Conservation (phyloP, 2,888 invertebrate genomes). For the Pterostichus niger region DNA sequence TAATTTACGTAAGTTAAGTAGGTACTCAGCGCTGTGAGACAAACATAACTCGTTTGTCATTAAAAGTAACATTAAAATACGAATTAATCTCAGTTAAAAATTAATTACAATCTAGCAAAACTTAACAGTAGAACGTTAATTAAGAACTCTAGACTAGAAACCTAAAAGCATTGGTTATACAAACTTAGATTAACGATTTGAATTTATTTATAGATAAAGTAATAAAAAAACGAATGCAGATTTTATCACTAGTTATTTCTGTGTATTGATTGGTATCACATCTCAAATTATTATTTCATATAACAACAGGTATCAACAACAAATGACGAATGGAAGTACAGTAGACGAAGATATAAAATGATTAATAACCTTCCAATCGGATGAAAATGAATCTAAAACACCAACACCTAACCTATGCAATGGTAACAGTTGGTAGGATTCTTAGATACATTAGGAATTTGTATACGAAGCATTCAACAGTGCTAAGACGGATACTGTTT, state of each 20-base stretch:
- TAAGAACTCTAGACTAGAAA: slow-evolving; percentile 18
- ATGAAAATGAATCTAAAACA: slow-evolving; percentile 28
- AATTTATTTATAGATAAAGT: neutral
- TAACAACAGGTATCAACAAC: slow-evolving; percentile 53
- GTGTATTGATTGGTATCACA: slow-evolving; percentile 54
- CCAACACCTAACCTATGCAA: slow-evolving; percentile 49
- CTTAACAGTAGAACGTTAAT: slow-evolving; percentile 16
- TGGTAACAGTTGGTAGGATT: neutral
- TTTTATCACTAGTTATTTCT: slow-evolving; percentile 53
- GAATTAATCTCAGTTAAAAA: slow-evolving; percentile 11
- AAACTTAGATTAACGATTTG: neutral
- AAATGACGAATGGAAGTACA: slow-evolving; percentile 47
- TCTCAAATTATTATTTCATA: slow-evolving; percentile 53
- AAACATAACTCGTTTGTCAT: slow-evolving; percentile 37
- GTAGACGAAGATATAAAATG: slow-evolving; percentile 24
- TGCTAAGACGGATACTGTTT: slow-evolving; percentile 27
- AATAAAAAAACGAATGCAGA: slow-evolving; percentile 28
- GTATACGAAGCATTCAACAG: slow-evolving; percentile 10
- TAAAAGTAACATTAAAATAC: slow-evolving; percentile 31
- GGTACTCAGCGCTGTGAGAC: slow-evolving; percentile 59
- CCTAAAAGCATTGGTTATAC: slow-evolving; percentile 20
- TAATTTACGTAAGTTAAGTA: slow-evolving; percentile 54
- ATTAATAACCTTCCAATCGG: neutral
- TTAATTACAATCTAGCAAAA: slow-evolving; percentile 31
- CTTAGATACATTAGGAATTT: neutral